Evolutionary conservation across 2,888 invertebrate species (phyloP), one percentile per base, ranked within the genome.

Genomic region (Callyntrura sp.): DNA sequence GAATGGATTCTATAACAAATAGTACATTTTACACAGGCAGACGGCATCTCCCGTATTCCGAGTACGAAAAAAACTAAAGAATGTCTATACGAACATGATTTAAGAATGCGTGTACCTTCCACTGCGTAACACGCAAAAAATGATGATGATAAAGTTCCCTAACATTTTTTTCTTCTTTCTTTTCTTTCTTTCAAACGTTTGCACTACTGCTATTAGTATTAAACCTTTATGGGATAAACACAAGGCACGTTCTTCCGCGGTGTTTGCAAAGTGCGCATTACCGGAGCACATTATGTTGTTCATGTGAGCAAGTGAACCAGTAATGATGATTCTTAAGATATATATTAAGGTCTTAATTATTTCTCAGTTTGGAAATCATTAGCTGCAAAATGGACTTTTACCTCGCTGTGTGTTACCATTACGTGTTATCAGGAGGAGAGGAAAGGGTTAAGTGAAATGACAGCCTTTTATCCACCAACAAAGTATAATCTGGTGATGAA

Each of bases 291-390:
- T 57, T 79, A 43, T 35, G 11, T 60, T 57, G n/a, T 79, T 79
- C 17, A 28, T n/a, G n/a, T n/a, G n/a, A n/a, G n/a, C n/a, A n/a
- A n/a, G n/a, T 60, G 60, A 79, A 35, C 60, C 20, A 60, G 51
- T 88, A 83, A 79, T 79, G 60, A 79, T 81, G 51, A 84, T 85
- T 90, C 79, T 79, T 90, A 79, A 79, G 90, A 73, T 90, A 85
- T n/a, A n/a, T 85, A 90, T 90, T 90, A 90, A 90, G 81, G 85
- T 90, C 90, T 85, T 90, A 90, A 90, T 90, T 90, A 81, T 90
- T 90, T 90, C 90, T 85, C 90, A 90, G 85, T 90, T 90, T 90
- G 85, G 84, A 89, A 89, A 88, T 88, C 88, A 88, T 88, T 88
- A 88, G 88, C 76, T 76, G 76, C 88, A 82, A 70, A 88, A 57